A percentile compares a stretch with the other conserved stretches of the same genome.
Conservation (phyloP, 2,113 vertebrate genomes). For the Alouatta palliata region DNA sequence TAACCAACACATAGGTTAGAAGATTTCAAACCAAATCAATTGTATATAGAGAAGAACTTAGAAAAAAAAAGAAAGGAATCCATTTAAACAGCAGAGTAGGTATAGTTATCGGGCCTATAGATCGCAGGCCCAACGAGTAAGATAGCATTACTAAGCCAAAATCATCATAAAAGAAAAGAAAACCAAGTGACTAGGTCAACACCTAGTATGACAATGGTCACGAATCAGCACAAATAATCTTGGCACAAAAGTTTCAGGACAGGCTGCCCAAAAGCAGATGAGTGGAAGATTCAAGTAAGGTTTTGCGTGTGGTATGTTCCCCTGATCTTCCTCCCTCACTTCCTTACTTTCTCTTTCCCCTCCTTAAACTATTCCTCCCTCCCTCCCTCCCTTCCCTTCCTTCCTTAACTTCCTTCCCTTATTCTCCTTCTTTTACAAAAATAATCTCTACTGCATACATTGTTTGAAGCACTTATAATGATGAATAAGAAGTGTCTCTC, state of each 20-base stretch:
- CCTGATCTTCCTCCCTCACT: background rate
- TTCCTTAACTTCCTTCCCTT: background rate
- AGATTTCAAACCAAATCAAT: background rate
- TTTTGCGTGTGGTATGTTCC: background rate
- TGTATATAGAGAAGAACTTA: background rate
- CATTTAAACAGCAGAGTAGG: background rate
- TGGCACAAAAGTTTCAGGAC: background rate
- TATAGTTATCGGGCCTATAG: background rate
- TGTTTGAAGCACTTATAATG: background rate
- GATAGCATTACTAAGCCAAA: background rate
- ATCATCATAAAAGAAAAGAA: background rate
- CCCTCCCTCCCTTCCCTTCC: background rate
- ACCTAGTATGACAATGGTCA: background rate
- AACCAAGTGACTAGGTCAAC: background rate
- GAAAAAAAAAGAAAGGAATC: background rate
- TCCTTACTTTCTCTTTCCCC: background rate
- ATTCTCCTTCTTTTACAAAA: background rate
- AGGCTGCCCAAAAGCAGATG: background rate
- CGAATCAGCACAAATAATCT: background rate
- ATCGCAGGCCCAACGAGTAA: background rate
- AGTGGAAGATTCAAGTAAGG: background rate
- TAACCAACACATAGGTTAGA: constrained; percentile 30
- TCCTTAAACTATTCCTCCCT: no score
- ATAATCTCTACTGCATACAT: background rate
- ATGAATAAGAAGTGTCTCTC: background rate